Base-by-base conservation (phyloP, 1,140 invertebrate species). In the Hyles vespertilio region DNA sequence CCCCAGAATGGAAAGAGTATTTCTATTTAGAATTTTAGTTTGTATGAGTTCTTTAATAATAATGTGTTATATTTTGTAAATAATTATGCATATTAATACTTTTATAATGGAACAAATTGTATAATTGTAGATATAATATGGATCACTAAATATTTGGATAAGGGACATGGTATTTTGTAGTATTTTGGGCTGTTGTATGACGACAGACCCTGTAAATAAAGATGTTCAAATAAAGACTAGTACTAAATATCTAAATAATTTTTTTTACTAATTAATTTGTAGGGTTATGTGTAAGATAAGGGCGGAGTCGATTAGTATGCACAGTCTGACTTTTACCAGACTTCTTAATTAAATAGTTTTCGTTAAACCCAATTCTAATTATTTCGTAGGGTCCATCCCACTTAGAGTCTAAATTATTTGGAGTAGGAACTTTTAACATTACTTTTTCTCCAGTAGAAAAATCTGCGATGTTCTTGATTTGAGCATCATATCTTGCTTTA, bases 361-460 rank as follows among this genome's bases (percentile, higher is more conserved):
- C 67, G 59, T 83, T 83, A 55, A 77, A 72, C 34, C 72, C 70
- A 46, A 77, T 48, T 40, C 73, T 54, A 12, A 74, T 64, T 10
- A 83, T 65, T 65, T 72, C 65, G 45, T 65, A 82, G 9, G 77
- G 81, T 32, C 80, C 79, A 50, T 77, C 69, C 70, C 73, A 81
- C 60, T 81, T 74, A 12, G 52, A 5, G 32, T 73, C 72, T 46
- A 84, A 36, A 51, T 76, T 75, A 49, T 75, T 79, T 5, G 77
- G 70, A 51, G 68, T 77, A 12, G 72, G 72, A 32, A 71, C 61
- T 46, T 57, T 60, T 36, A 74, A 12, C 70, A 77, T 73, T 3
- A 77, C 74, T 50, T 69, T 70, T 22, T 64, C 59, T 32, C 66
- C 70, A 61, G 74, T 6, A 6, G 63, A 43, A 62, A 57, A 79